Evolutionary conservation across 2,888 invertebrate genomes (phyloP).

Genomic region (Agonum fuliginosum): DNA sequence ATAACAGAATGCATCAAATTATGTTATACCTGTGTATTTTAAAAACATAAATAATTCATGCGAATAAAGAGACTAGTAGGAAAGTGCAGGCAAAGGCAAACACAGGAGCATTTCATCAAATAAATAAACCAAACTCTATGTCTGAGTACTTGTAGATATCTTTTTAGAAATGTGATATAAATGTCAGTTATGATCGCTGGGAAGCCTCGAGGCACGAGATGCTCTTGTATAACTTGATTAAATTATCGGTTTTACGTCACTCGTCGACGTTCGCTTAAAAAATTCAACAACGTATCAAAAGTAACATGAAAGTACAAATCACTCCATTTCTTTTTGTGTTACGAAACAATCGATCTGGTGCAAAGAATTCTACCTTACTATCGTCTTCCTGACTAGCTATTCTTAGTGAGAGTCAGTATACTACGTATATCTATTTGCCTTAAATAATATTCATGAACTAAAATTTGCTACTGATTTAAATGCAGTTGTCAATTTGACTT

Average conservation of each 20-base stretch:
- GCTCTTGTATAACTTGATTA: conserved; percentile 37
- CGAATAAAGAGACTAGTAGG: not conserved
- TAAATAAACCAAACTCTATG: conserved; percentile 18
- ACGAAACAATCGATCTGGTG: conserved; percentile 35
- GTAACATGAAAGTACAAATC: conserved; percentile 37
- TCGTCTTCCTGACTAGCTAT: not conserved
- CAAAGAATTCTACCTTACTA: not conserved
- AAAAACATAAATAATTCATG: not conserved
- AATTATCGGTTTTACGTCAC: conserved; percentile 44
- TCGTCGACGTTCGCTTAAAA: conserved; percentile 29
- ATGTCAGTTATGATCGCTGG: conserved; percentile 29
- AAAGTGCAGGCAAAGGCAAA: no score
- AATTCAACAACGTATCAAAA: conserved; percentile 42
- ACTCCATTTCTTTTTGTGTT: conserved; percentile 16
- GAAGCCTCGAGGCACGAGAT: conserved; percentile 6
- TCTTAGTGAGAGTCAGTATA: not conserved
- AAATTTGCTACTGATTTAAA: not conserved
- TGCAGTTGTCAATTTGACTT: no score
- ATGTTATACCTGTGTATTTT: no score
- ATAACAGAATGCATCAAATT: no score
- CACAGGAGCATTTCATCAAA: not conserved
- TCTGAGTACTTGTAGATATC: conserved; percentile 19
- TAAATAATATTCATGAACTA: conserved; percentile 16
- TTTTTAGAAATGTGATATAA: conserved; percentile 18
- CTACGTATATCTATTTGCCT: not conserved